phyloP scores from a whole-genome alignment of 2,113 vertebrate species.

The Crotophaga sulcirostris region DNA sequence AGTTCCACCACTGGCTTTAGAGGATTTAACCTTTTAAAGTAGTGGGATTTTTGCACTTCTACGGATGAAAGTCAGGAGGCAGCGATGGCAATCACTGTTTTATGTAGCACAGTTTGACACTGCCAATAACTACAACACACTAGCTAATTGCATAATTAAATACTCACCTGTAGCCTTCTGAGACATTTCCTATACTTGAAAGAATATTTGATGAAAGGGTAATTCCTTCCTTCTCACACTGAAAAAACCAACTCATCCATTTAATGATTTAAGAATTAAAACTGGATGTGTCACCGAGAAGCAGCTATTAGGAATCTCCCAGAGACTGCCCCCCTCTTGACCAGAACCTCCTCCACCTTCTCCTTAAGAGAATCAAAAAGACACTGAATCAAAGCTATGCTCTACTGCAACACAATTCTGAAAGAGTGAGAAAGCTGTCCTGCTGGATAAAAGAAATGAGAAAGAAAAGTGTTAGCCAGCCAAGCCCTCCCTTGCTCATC shows the following conservation, averaged over 20 bases:
- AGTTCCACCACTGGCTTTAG: background rate
- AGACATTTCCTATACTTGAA: background rate
- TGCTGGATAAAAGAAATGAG: background rate
- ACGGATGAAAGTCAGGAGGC: background rate
- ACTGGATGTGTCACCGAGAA: background rate
- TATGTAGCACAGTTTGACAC: background rate
- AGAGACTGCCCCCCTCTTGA: background rate
- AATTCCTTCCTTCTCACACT: background rate
- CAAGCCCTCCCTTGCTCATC: background rate
- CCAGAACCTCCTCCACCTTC: background rate
- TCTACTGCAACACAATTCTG: background rate
- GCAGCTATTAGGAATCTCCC: background rate
- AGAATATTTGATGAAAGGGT: background rate
- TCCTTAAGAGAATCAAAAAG: background rate
- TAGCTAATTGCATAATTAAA: background rate
- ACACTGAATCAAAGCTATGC: background rate
- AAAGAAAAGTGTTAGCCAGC: background rate
- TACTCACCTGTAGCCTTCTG: background rate
- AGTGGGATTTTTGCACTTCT: background rate
- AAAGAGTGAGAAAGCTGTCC: background rate
- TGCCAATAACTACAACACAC: background rate
- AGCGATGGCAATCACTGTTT: background rate
- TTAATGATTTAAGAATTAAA: background rate
- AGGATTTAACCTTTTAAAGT: background rate
- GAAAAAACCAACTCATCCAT: background rate